Base-by-base conservation (phyloP, 2,113 vertebrate species). In the Motacilla alba region DNA sequence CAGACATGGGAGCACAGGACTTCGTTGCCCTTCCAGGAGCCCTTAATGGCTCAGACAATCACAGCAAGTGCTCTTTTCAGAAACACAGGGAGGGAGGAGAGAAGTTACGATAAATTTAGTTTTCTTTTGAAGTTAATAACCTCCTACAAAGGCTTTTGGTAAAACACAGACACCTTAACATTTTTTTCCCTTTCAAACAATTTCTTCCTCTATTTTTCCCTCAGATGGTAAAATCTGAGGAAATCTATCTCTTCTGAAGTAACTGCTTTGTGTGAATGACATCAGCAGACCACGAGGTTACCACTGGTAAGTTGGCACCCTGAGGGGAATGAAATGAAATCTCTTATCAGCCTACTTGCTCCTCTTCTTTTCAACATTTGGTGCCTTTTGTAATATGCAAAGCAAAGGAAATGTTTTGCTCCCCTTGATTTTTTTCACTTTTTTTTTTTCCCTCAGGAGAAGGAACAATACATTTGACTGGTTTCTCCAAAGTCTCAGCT, bases 121-220 rank as follows among this genome's bases (percentile, higher is more conserved):
- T 97, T 95, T 88, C 93, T 85, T 98, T 97, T 97, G 97, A 97
- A 97, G 97, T 97, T 97, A 97, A 96, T 97, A 96, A 95, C 94
- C 95, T 97, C 94, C 95, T 96, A 83, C 94, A 96, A 96, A 97
- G 79, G 81, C 89, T 93, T 97, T 94, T 88, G 86, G 93, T 95
- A 96, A 96, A 94, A 97, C 89, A 97, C 86, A 97, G 96, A 86
- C 83, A 95, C 87, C 94, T 96, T 96, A 96, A 96, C 69, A 73
- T 93, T 94, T 81, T 87, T 97, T 94, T 69, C 41, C 43, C 46
- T 97, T 92, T 97, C 95, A 97, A 97, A 97, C 92, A 90, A 56
- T 80, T 94, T 88, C 82, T 89, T 78, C 56, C 55, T 96, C 93
- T 92, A 83, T 96, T 93, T 96, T 94, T 92, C 35, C 58, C 88